Evolutionary conservation across 2,113 vertebrate genomes (phyloP), one percentile per base, ranked within the genome.

Genomic region (Suncus etruscus): DNA sequence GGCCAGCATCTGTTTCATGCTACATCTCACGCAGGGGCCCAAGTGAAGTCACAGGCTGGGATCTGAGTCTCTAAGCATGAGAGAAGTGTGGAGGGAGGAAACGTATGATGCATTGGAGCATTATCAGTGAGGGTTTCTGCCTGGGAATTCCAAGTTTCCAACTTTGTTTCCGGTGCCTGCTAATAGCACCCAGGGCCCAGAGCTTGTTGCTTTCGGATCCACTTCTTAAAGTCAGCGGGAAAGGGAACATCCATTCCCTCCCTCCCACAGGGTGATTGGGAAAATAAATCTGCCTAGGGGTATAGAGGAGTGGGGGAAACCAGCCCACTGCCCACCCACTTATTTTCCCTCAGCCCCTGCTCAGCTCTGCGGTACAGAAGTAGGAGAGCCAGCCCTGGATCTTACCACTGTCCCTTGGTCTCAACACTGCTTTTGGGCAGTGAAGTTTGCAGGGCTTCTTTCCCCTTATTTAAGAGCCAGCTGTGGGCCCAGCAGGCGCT

Each of bases 341-440:
- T 93, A 39, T 48, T 78, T 90, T 76, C 66, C 79, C 81, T 63
- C 11, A 6, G 54, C 83, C 48, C 11, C 25, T 65, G 47, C 89
- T 90, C 94, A 86, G 86, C 91, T 83, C 20, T 32, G 50, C 32
- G 87, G 89, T 83, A 66, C 92, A 95, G 94, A 78, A 93, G 90
- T 88, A 0, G 18, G 75, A 66, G 32, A 77, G 70, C 31, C 22
- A 45, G 47, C 90, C 90, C 45, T 1, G 22, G 58, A 1, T 83
- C 86, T 76, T 87, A 80, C 61, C 61, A 50, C 32, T 18, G 15
- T 25, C 22, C 48, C 65, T 7, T 73, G 76, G 39, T 3, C 39
- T 39, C 39, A 39, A 39, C 39, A 65, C 5, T 89, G 61, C 72
- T 18, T 80, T 89, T 85, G 75, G 82, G 80, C 16, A 8, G 0